Evolutionary conservation across 2,888 invertebrate genomes (phyloP).

Genomic region (Erebia ligea): DNA sequence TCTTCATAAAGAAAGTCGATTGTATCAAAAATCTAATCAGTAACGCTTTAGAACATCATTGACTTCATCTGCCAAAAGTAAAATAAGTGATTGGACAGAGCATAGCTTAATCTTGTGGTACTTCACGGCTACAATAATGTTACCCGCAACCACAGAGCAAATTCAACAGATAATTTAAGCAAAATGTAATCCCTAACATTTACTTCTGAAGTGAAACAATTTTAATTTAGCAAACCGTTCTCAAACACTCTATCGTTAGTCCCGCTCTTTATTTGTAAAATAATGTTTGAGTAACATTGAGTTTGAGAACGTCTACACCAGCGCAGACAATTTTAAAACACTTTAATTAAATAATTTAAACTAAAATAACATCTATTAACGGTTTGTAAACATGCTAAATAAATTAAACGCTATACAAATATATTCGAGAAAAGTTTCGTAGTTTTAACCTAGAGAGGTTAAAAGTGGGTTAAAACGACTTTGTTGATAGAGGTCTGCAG

Average conservation of each 20-base stretch:
- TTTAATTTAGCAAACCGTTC: constrained; percentile 1
- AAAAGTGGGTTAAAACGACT: too few relatives aligned
- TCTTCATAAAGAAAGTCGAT: too few relatives aligned
- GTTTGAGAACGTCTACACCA: neutral
- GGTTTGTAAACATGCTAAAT: neutral
- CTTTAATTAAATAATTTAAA: neutral
- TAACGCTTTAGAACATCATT: too few relatives aligned
- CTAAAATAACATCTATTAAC: neutral
- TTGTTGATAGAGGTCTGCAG: too few relatives aligned
- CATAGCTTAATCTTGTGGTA: too few relatives aligned
- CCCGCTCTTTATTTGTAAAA: constrained; percentile 2
- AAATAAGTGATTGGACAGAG: too few relatives aligned
- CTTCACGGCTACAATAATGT: neutral
- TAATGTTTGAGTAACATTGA: neutral
- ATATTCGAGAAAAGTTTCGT: too few relatives aligned
- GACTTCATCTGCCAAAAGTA: too few relatives aligned
- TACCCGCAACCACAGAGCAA: neutral
- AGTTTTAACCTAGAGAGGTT: too few relatives aligned
- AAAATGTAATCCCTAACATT: constrained; percentile 1
- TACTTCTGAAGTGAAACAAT: constrained; percentile 8
- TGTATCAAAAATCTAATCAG: too few relatives aligned
- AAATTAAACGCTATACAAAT: neutral
- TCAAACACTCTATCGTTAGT: neutral
- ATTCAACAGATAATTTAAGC: neutral
- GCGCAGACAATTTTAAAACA: neutral